Conservation (phyloP, 2,888 invertebrate species). For the Tinea trinotella region DNA sequence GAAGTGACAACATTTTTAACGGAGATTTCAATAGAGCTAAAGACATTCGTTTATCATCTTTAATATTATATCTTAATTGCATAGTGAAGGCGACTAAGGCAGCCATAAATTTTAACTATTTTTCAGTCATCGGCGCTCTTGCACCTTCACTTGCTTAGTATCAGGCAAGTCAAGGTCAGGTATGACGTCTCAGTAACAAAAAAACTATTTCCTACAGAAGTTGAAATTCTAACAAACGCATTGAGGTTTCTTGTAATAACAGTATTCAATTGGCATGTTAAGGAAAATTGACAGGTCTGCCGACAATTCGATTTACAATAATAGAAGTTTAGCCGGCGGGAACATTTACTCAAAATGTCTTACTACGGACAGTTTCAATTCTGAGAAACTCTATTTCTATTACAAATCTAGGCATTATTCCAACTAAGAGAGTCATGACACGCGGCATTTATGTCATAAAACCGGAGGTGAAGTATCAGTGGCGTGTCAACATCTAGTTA, state of each 20-base stretch:
- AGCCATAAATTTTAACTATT: no score
- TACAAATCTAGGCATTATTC: conserved; percentile 16
- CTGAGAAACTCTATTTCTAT: conserved; percentile 16
- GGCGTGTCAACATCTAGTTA: background rate
- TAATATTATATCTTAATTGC: no score
- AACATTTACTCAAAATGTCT: conserved; percentile 14
- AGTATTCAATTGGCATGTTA: background rate
- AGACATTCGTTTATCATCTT: no score
- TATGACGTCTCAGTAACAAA: no score
- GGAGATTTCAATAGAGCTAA: no score
- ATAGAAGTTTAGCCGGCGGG: background rate
- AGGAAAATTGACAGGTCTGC: conserved; percentile 5
- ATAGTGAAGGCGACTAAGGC: no score
- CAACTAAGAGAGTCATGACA: conserved; percentile 2
- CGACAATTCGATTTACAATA: conserved; percentile 11
- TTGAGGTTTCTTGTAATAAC: conserved; percentile 1
- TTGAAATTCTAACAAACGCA: background rate
- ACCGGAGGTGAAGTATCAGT: background rate
- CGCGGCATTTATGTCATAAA: background rate
- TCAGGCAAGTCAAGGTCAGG: no score
- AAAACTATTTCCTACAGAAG: no score
- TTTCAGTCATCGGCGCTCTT: no score
- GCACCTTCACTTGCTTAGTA: no score
- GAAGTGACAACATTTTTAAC: background rate
- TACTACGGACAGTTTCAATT: conserved; percentile 14